These are phyloP conservation scores for Lycodopsis pacificus DNA, from an alignment of 2,797 vertebrate genomes.

Conservation along the genomic window DNA sequence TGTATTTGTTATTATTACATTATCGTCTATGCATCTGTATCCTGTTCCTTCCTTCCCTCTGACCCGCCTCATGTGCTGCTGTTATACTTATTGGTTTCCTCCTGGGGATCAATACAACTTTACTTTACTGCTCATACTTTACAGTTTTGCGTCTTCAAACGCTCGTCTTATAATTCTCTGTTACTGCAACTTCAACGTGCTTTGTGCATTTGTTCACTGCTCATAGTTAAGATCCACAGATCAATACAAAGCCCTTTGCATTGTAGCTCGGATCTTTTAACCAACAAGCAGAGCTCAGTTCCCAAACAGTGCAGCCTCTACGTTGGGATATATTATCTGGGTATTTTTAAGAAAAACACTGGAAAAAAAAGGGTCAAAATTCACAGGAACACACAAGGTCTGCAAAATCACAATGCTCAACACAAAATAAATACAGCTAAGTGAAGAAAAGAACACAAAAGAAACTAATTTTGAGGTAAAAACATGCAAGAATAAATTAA, in stretches of 20 bases:
- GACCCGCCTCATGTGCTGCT: neutral
- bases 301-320: constrained; percentile 13
- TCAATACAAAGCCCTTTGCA: constrained; percentile 43
- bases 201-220: constrained; percentile 46
- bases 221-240: constrained; percentile 37
- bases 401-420: constrained; percentile 28
- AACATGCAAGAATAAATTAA: constrained; percentile 72
- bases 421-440: constrained; percentile 49
- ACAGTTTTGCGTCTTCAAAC: neutral
- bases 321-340: constrained; percentile 3
- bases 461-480: constrained; percentile 48
- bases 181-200: constrained; percentile 33
- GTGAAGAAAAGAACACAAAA: constrained; percentile 27
- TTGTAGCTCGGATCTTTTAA: constrained; percentile 16
- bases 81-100: neutral
- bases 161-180: neutral
- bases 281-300: constrained; percentile 30
- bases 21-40: neutral
- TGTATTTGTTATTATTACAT: neutral
- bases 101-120: neutral
- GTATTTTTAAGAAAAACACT: constrained; percentile 32
- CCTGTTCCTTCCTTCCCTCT: constrained; percentile 2
- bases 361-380: constrained; percentile 6
- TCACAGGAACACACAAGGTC: constrained; percentile 15
- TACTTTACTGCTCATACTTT: neutral